Evolutionary conservation across 53 echinoderm and acorn worm genomes (phyloP).

Genomic region (Holothuria leucospilota): DNA sequence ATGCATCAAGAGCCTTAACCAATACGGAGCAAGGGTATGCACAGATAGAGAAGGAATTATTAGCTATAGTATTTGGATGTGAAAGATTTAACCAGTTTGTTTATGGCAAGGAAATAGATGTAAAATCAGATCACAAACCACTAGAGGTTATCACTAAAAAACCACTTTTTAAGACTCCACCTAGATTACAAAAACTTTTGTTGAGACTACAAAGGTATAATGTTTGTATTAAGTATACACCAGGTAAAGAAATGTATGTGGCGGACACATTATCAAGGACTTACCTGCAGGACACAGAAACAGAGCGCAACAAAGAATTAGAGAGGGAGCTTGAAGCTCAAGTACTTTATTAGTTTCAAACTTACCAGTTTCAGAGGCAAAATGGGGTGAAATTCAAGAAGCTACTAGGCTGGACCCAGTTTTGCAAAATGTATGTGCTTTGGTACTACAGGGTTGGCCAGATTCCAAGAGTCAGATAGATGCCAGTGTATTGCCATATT

Average conservation of each 20-base stretch:
- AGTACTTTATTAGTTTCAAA: conserved; percentile 1
- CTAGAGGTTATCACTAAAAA: conserved; percentile 32
- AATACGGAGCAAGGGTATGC: conserved; percentile 25
- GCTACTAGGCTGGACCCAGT: not conserved
- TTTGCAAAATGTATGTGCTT: not conserved
- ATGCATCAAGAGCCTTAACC: conserved; percentile 51
- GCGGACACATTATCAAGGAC: conserved; percentile 30
- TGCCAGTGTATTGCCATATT: not conserved
- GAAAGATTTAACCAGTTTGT: conserved; percentile 52
- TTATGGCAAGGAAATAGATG: not conserved
- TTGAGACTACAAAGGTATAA: conserved; percentile 54
- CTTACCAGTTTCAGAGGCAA: conserved; percentile 23
- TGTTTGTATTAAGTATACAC: not conserved
- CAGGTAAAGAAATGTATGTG: conserved; percentile 14
- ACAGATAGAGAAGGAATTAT: conserved; percentile 54
- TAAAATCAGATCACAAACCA: conserved; percentile 54
- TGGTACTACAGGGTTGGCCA: conserved; percentile 32
- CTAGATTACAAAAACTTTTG: conserved; percentile 51
- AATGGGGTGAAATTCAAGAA: conserved; percentile 18
- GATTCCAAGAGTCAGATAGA: not conserved
- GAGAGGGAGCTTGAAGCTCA: too few relatives aligned
- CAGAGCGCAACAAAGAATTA: too few relatives aligned
- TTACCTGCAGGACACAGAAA: not conserved
- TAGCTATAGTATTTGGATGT: conserved; percentile 22
- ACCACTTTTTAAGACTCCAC: conserved; percentile 42